Evolutionary conservation across 2,888 invertebrate genomes (phyloP).

Genomic region (Nephrotoma appendiculata): DNA sequence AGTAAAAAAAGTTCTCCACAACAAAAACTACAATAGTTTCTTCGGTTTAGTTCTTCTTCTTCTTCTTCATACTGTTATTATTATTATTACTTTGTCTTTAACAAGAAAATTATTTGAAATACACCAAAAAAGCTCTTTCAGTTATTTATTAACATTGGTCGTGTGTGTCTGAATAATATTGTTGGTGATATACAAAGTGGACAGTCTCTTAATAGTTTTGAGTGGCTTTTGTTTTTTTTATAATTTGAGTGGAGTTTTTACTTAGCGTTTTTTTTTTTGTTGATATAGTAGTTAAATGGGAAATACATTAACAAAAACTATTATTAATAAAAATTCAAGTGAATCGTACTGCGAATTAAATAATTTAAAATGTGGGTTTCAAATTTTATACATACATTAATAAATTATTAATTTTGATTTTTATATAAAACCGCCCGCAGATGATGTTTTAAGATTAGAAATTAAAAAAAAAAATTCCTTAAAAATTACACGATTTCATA

Average conservation of each 20-base stretch:
- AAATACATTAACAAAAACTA: background rate
- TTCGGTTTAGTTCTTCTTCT: background rate
- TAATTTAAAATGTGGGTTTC: background rate
- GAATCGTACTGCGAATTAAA: background rate
- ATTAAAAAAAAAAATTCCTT: background rate
- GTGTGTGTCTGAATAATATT: background rate
- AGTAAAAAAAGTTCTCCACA: background rate
- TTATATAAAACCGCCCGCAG: background rate
- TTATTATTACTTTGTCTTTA: background rate
- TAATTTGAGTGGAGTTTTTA: background rate
- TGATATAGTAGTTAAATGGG: background rate
- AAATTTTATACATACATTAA: background rate
- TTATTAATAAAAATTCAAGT: background rate
- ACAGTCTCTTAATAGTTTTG: background rate
- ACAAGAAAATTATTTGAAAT: background rate
- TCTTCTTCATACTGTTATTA: background rate
- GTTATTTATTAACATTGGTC: background rate
- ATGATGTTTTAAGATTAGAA: background rate
- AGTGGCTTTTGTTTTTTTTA: background rate
- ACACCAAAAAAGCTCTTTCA: background rate
- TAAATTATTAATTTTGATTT: background rate
- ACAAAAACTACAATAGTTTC: background rate
- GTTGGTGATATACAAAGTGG: background rate
- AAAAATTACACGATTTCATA: background rate
- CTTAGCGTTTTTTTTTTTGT: background rate